Percentiles rank a stretch among this genome's conserved stretches.
These are phyloP conservation scores for Phyllotreta cruciferae DNA, from an alignment of 2,888 invertebrate species.

Conservation along the genomic window DNA sequence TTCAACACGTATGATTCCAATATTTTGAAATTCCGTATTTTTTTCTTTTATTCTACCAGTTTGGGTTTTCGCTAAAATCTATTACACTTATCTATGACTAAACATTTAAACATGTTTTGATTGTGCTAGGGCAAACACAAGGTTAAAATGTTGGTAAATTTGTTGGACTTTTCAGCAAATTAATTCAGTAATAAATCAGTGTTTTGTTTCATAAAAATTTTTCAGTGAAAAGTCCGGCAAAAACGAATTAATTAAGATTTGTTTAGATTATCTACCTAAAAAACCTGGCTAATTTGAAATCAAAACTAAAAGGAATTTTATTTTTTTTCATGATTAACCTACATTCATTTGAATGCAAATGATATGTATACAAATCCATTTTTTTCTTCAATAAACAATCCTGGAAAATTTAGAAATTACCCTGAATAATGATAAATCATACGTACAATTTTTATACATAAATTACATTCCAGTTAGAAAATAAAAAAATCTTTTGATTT, in stretches of 20 bases:
- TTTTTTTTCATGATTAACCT: neutral
- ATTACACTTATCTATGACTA: slow-evolving; percentile 56
- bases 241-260: too few relatives aligned
- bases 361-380: slow-evolving; percentile 5
- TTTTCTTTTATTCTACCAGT: slow-evolving; percentile 38
- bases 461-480: slow-evolving; percentile 39
- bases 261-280: too few relatives aligned
- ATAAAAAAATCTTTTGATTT: slow-evolving; percentile 41
- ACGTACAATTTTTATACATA: slow-evolving; percentile 43
- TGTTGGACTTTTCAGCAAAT: slow-evolving; percentile 48
- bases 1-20: slow-evolving; percentile 52
- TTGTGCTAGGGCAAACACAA: slow-evolving; percentile 44
- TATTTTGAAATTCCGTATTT: slow-evolving; percentile 30
- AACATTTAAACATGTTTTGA: slow-evolving; percentile 56
- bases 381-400: neutral
- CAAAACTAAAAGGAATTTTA: neutral
- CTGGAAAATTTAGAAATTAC: slow-evolving; percentile 38
- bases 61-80: slow-evolving; percentile 40
- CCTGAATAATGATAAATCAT: slow-evolving; percentile 12
- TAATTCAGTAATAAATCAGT: too few relatives aligned
- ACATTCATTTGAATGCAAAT: neutral
- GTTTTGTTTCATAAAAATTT: neutral
- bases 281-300: neutral
- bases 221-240: neutral
- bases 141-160: neutral